Evolutionary conservation across 2,797 vertebrate species (phyloP), one percentile per base, ranked within the genome.

Genomic region (Ctenosaura bakeri): DNA sequence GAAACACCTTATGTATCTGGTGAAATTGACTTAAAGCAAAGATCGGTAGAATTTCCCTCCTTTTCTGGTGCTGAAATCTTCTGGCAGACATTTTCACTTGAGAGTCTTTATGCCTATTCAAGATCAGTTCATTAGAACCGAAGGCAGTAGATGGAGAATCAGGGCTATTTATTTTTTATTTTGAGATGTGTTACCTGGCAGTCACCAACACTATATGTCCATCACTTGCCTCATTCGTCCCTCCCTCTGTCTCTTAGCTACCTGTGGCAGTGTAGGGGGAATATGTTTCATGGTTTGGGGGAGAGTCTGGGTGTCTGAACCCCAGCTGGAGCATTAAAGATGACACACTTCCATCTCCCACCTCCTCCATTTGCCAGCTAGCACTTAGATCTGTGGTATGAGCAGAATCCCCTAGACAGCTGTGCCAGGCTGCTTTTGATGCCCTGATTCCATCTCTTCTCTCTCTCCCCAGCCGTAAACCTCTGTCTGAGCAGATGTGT

Each of bases 401-500:
- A 88, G 85, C 64, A 59, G 64, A 78, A 85, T 88, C 83, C 50
- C 81, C 81, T 83, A 84, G 82, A 88, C 86, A 91, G 64, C 83
- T 52, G 35, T 54, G 90, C 46, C 46, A 85, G 77, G 3, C 78
- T 83, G 78, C 79, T 59, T 91, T 89, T 83, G 84, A 91, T 83
- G 69, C 78, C 78, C 79, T 84, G 86, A 71, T 86, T 90, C 89
- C 50, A 78, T 90, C 56, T 66, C 38, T 78, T 54, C 86, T 78
- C 82, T 59, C 59, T 79, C 73, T 78, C 35, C 59, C 78, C 52
- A 79, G 66, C 82, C 26, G 16, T 56, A 85, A 81, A 73, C 87
- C 87, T 91, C 86, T 46, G 76, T 91, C 59, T 86, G 83, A 82
- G 79, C 88, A 83, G 88, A 89, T 83, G 90, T 89, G 90, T 86